phyloP scores from a whole-genome alignment of 2,113 vertebrate genomes.

The Acrocephalus arundinaceus region DNA sequence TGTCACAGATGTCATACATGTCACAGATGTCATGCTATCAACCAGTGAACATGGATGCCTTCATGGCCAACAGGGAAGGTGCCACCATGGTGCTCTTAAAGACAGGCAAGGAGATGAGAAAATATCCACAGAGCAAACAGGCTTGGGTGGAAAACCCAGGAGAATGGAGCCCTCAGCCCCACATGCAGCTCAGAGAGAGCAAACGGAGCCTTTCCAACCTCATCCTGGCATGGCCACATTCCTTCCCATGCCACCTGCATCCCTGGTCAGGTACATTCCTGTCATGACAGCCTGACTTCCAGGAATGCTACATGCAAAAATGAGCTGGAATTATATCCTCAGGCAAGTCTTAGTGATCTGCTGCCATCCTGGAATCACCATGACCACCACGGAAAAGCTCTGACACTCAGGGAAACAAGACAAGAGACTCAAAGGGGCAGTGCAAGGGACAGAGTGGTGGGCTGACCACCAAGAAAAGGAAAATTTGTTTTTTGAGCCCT shows the following conservation, averaged over 20 bases:
- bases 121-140: not conserved
- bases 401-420: not conserved
- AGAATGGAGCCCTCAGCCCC: not conserved
- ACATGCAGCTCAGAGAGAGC: slow-evolving; percentile 39
- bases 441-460: not conserved
- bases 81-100: not conserved
- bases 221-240: not conserved
- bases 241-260: slow-evolving; percentile 46
- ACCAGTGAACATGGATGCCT: not conserved
- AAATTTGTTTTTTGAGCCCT: not conserved
- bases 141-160: not conserved
- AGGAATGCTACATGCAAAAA: slow-evolving; percentile 52
- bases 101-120: not conserved
- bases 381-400: not conserved
- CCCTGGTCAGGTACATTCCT: not conserved
- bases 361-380: not conserved
- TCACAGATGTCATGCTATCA: not conserved
- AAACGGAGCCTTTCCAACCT: not conserved
- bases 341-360: not conserved
- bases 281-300: not conserved
- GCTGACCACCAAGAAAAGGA: slow-evolving; percentile 3
- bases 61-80: not conserved
- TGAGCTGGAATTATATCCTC: not conserved
- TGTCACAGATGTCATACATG: not conserved
- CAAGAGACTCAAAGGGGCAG: not conserved